Base-by-base conservation (phyloP, 2,797 vertebrate genomes). In the Trematomus bernacchii region DNA sequence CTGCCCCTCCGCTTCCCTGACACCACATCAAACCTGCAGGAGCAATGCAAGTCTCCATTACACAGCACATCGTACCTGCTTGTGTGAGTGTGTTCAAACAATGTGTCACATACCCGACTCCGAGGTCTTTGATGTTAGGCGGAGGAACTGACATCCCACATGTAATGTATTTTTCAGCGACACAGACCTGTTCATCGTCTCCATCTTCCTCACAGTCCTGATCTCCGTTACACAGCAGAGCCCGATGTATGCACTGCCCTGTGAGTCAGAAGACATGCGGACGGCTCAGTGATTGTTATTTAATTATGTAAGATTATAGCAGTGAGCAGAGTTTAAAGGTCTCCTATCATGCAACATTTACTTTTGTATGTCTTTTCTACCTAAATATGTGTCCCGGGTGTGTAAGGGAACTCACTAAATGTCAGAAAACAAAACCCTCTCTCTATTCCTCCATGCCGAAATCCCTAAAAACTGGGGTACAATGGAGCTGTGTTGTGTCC, bases 151-250 rank as follows among this genome's bases (percentile, higher is more conserved):
- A 80, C n/a, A n/a, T 55, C 19, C 82, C 70, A 83, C 97, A 99
- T 4, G 87, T 53, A 12, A 68, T 71, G 43, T 43, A 80, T 53
- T 54, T 88, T 30, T 3, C 75, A 23, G 19, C 59, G 0, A 87
- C 90, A 68, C 98, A 99, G 27, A 0, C 62, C 37, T 84, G 91
- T 85, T 99, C 98, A 80, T 99, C 97, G 0, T 88, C 80, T 40
- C 94, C 89, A 16, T 98, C 97, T 76, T 94, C 96, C 66, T 98
- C 96, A 91, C 98, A 99, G 85, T 99, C 98, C 66, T 96, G 94
- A 86, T 99, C 98, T 2, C 97, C 97, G 14, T 99, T 99, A 90
- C 98, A 99, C 75, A 96, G 78, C 87, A 98, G 88, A n/a, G 93
- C 92, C 74, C 61, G 92, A 84, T 94, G 97, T 63, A 99, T 93